phyloP scores from a whole-genome alignment of 2,113 vertebrate species.

The Andinoacara biseriatus region DNA sequence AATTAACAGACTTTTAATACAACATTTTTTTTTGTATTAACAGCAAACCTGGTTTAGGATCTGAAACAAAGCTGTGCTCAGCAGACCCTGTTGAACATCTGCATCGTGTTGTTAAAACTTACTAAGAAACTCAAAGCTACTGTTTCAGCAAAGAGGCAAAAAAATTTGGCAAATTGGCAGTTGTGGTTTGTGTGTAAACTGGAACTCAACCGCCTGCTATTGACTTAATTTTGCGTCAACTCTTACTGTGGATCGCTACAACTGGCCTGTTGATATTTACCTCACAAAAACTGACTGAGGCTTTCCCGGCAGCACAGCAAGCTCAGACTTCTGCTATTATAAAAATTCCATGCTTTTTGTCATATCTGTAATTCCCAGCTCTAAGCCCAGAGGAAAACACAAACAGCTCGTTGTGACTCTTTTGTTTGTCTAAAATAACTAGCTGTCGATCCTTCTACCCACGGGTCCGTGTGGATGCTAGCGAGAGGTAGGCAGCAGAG shows the following conservation, averaged over 20 bases:
- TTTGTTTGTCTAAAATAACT: constrained; percentile 28
- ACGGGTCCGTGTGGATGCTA: constrained; percentile 42
- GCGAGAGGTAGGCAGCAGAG: constrained; percentile 47
- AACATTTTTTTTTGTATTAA: background rate
- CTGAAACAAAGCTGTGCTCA: background rate
- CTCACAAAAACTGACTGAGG: background rate
- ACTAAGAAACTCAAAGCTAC: constrained; percentile 48
- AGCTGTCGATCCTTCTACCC: constrained; percentile 46
- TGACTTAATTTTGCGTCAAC: background rate
- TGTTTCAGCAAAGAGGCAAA: constrained; percentile 36
- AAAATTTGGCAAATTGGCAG: constrained; percentile 45
- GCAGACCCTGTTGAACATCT: background rate
- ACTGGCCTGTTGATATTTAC: background rate
- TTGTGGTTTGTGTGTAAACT: background rate
- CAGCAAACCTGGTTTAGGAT: background rate
- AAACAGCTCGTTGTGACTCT: constrained; percentile 17
- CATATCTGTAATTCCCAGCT: background rate
- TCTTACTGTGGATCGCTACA: background rate
- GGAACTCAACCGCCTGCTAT: background rate
- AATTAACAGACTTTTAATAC: background rate
- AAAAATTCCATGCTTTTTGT: background rate
- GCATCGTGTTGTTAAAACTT: background rate
- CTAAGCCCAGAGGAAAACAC: background rate
- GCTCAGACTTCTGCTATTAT: background rate
- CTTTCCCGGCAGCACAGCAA: background rate